Base-by-base conservation (phyloP, 2,113 vertebrate species). In the Pangasianodon gigas region DNA sequence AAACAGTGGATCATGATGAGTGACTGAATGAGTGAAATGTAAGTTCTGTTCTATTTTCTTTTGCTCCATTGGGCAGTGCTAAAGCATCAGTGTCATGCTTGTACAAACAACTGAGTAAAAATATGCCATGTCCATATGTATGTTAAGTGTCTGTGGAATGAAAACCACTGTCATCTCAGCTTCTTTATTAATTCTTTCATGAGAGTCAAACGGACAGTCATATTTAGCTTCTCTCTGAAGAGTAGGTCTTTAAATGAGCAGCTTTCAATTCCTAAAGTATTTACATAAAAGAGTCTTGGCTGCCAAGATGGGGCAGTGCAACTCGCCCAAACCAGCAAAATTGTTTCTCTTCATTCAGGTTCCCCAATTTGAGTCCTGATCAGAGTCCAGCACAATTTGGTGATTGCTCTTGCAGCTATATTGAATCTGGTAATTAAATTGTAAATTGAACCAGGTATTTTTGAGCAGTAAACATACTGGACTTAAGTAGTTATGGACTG, bases 1-100 rank as follows among this genome's bases (percentile, higher is more conserved):
- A 77, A 90, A 58, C 65, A 80, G 80, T 18, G 13, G 54, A 86
- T 65, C 65, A 52, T 29, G 48, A 54, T 83, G 52, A 91, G 71
- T 62, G 81, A 29, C 74, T 41, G 52, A 58, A 86, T 26, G 69
- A 62, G 52, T 29, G 67, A 84, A 71, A 77, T 71, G n/a, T 32
- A 21, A 52, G 29, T 74, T 8, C 82, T 80, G 51, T 6, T 86
- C 85, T 13, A 8, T 37, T 32, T 56, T 74, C 5, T 37, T 74
- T 21, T 29, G 48, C 19, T 18, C 58, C 83, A 46, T 58, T 41
- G 41, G 83, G 83, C 83, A 29, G 58, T 46, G 58, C 21, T 81
- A 37, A 37, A 37, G 44, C 24, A 3, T 79, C 37, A 37, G 1
- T 37, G 37, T 13, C 44, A 79, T 0, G 48, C 6, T 16, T n/a